Evolutionary conservation across 2,113 vertebrate genomes (phyloP).

Genomic region (Kryptolebias marmoratus): DNA sequence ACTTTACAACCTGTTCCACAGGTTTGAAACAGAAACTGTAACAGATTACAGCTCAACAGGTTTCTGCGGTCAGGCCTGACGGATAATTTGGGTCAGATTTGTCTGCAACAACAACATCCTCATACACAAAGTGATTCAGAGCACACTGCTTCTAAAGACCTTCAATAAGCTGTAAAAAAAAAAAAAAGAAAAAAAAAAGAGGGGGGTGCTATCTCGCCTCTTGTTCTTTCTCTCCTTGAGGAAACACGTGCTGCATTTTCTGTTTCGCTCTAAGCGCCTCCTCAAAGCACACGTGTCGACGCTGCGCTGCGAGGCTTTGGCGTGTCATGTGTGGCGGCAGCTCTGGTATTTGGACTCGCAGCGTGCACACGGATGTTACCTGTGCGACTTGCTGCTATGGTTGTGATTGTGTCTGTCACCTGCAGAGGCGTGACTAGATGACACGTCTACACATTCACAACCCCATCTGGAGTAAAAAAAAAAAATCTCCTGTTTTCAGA

Average conservation of each 20-base stretch:
- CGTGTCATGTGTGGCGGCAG: constrained; percentile 20
- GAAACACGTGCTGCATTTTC: constrained; percentile 64
- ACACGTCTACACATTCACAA: background rate
- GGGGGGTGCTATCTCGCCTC: constrained; percentile 11
- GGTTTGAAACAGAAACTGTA: background rate
- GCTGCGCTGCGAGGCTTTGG: constrained; percentile 25
- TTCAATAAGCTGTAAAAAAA: constrained; percentile 40
- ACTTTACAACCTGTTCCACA: background rate
- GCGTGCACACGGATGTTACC: background rate
- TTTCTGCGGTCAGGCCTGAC: background rate
- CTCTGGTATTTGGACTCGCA: constrained; percentile 14
- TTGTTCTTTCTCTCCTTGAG: constrained; percentile 57
- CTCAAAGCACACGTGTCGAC: constrained; percentile 76
- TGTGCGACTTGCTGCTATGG: too few relatives aligned
- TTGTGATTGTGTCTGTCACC: constrained; percentile 33
- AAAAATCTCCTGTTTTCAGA: background rate
- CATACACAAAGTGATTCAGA: constrained; percentile 16
- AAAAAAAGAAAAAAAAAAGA: background rate
- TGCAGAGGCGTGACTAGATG: background rate
- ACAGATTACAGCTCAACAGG: background rate
- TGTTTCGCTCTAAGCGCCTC: constrained; percentile 60
- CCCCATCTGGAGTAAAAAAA: constrained; percentile 22
- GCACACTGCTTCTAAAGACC: constrained; percentile 38
- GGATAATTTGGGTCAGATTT: too few relatives aligned
- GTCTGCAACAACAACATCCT: background rate